A percentile compares a stretch with the other conserved stretches of the same genome.
Evolutionary conservation across 37 sponge, comb jelly and placozoan species (phyloP).

Genomic region (Tethya wilhelma): DNA sequence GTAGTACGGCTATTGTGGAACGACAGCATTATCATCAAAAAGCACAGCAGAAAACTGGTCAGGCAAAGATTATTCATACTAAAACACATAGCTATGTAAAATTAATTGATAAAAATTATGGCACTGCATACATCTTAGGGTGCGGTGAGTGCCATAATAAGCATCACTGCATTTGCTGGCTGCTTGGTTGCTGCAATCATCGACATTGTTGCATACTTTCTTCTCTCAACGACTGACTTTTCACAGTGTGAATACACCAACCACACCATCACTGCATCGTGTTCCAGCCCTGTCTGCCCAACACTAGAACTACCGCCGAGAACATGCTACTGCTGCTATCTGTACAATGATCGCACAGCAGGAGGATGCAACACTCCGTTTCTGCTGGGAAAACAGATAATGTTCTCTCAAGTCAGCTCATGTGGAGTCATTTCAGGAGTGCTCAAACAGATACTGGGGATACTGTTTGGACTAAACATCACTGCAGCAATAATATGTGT

Average conservation of each 20-base stretch:
- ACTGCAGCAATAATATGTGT: background rate
- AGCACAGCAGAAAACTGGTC: background rate
- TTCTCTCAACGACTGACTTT: conserved; percentile 24
- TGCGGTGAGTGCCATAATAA: background rate
- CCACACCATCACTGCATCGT: background rate
- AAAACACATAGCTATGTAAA: too few species aligned
- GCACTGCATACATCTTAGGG: background rate
- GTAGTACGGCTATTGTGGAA: background rate
- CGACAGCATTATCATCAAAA: background rate
- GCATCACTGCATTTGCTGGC: background rate
- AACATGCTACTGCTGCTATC: conserved; percentile 50
- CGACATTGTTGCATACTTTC: conserved; percentile 6
- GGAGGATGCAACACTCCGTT: conserved; percentile 19
- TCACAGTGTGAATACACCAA: conserved; percentile 16
- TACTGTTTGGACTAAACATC: background rate
- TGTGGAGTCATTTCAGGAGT: background rate
- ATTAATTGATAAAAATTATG: background rate
- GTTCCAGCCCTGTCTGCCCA: conserved; percentile 2
- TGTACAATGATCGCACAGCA: background rate
- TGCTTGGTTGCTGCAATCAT: background rate
- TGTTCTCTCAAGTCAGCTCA: conserved; percentile 24
- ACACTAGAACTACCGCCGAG: conserved; percentile 7
- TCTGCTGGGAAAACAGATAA: conserved; percentile 10
- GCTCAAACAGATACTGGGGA: conserved; percentile 6
- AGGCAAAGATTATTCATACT: too few species aligned